A percentile compares a stretch with the other conserved stretches of the same genome.
Conservation (phyloP, 2,888 invertebrate species). For the Zootermopsis nevadensis region DNA sequence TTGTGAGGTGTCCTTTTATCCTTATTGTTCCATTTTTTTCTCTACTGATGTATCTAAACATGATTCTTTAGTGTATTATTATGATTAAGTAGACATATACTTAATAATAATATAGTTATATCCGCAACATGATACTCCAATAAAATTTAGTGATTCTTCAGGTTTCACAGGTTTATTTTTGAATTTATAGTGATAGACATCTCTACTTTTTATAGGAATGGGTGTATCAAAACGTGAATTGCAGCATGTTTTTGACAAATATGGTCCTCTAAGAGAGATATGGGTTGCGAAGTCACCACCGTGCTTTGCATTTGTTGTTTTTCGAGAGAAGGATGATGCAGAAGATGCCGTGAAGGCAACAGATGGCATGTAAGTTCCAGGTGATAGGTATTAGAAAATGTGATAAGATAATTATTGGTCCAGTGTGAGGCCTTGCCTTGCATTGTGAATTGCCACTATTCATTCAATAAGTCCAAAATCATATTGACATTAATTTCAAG, state of each 20-base stretch:
- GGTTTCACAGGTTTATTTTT: too few species aligned
- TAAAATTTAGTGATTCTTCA: background rate
- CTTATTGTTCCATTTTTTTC: too few species aligned
- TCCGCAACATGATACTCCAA: background rate
- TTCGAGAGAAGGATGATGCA: slow-evolving; percentile 67
- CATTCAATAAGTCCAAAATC: too few species aligned
- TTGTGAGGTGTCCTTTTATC: too few species aligned
- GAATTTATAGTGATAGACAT: background rate
- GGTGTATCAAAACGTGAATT: slow-evolving; percentile 67
- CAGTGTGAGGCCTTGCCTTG: too few species aligned
- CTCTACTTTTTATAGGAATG: slow-evolving; percentile 57
- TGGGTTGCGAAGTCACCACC: slow-evolving; percentile 71
- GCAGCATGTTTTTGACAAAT: slow-evolving; percentile 67
- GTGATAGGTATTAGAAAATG: too few species aligned
- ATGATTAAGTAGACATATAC: too few species aligned
- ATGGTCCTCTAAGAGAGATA: slow-evolving; percentile 67
- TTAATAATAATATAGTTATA: background rate
- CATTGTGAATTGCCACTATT: too few species aligned
- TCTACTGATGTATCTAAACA: too few species aligned
- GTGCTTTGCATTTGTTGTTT: slow-evolving; percentile 72
- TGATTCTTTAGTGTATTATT: too few species aligned
- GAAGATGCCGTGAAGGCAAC: slow-evolving; percentile 63
- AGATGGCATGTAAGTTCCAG: slow-evolving; percentile 65
- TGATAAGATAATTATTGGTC: too few species aligned
- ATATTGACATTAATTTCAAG: too few species aligned